phyloP scores from a whole-genome alignment of 2,113 vertebrate genomes.

The Leiothrix lutea region DNA sequence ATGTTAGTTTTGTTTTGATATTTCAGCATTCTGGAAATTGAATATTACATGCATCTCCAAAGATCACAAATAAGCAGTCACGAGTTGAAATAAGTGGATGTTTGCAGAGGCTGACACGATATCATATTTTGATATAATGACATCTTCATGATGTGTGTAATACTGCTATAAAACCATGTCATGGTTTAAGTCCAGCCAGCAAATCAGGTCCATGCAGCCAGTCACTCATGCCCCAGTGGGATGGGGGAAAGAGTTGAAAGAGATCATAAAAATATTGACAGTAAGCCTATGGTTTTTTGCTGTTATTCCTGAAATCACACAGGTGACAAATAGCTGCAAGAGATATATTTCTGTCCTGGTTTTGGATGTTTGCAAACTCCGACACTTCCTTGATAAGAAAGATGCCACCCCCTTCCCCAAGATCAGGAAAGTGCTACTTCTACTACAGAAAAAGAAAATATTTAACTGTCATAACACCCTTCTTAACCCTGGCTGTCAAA shows the following conservation, averaged over 20 bases:
- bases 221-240: background rate
- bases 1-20: background rate
- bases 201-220: background rate
- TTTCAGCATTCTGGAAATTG: background rate
- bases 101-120: background rate
- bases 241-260: background rate
- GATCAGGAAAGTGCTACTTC: background rate
- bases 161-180: background rate
- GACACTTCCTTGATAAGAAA: background rate
- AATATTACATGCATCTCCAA: background rate
- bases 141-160: background rate
- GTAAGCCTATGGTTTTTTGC: background rate
- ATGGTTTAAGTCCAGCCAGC: background rate
- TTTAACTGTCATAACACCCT: background rate
- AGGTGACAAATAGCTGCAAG: background rate
- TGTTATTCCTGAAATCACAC: background rate
- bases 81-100: background rate
- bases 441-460: background rate
- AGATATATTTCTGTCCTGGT: background rate
- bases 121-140: background rate
- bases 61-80: background rate
- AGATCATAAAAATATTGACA: background rate
- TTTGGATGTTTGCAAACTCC: background rate
- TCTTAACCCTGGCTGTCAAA: accelerated
- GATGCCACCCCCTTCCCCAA: background rate